These are phyloP conservation scores for Neodiprion fabricii DNA, from an alignment of 1,140 invertebrate species.

Conservation along the genomic window DNA sequence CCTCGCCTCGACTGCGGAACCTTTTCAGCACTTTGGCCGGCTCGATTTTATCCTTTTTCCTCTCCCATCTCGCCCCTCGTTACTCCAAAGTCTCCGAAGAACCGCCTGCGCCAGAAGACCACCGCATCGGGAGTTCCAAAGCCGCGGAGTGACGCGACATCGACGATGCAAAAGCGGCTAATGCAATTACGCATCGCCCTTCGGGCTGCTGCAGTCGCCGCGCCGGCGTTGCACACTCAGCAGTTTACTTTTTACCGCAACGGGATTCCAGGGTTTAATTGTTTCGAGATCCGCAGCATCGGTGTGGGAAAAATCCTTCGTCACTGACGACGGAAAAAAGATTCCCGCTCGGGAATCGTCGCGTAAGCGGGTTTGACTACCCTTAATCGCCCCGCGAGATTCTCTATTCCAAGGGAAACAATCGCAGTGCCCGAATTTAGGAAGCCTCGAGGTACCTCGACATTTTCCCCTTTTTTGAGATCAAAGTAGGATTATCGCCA, in stretches of 20 bases:
- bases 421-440: background rate
- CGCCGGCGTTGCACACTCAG: background rate
- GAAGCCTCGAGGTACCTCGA: no score
- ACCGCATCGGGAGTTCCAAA: background rate
- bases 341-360: background rate
- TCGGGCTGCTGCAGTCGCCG: background rate
- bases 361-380: background rate
- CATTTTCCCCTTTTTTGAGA: no score
- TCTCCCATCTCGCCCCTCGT: conserved; percentile 12
- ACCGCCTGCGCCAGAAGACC: background rate
- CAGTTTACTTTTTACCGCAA: background rate
- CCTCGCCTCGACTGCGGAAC: background rate
- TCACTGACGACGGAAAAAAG: background rate
- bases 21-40: conserved; percentile 33
- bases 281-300: background rate
- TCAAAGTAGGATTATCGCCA: no score
- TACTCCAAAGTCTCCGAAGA: conserved; percentile 4
- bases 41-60: conserved; percentile 20
- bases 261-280: background rate
- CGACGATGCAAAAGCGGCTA: background rate
- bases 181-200: background rate
- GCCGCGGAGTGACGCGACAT: background rate
- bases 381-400: background rate
- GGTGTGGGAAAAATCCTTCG: background rate
- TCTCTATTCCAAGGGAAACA: background rate